Base-by-base conservation (phyloP, 2,113 vertebrate genomes). In the Astatotilapia flaviijosephi region DNA sequence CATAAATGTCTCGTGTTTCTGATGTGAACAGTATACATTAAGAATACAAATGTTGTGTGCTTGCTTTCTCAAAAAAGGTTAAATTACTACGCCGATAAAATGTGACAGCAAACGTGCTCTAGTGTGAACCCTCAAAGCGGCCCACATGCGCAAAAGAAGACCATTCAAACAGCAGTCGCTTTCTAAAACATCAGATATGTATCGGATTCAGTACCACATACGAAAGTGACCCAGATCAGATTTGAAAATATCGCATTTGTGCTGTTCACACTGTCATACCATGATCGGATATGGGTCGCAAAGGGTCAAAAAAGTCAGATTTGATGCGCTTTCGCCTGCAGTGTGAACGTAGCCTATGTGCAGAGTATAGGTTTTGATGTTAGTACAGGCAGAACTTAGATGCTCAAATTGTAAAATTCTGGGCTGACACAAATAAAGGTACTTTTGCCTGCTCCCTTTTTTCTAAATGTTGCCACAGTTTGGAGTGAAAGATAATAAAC, bases 321-420 rank as follows among this genome's bases (percentile, higher is more conserved):
- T 60, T 60, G 26, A 58, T 58, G 14, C 0, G 0, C 26, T 31
- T 60, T 60, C 0, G 0, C 26, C 26, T 60, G 56, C 26, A 60
- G 56, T 31, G 56, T 60, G 56, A 60, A 60, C 0, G 3, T 31
- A 31, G 56, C 56, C 56, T 31, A 60, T 60, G 65, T 42, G 37
- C 37, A 15, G 21, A 2, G 8, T 26, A 73, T 6, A 9, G 37
- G 37, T 1, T 45, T 42, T 17, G 1, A 73, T 73, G 0, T 45
- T 0, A 73, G 37, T 42, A 45, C 7, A 73, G 1, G 65, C 65
- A 73, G 21, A 15, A 73, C 37, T 73, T 23, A 26, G 68, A 73
- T 26, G 21, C 40, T 45, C 21, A 73, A 73, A 26, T 10, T 73
- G 21, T 73, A 45, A 73, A 45, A 45, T 2, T 45, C 21, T 45